These are phyloP conservation scores for Caenorhabditis imperialis DNA, from an alignment of 2,888 invertebrate genomes.

Conservation along the genomic window DNA sequence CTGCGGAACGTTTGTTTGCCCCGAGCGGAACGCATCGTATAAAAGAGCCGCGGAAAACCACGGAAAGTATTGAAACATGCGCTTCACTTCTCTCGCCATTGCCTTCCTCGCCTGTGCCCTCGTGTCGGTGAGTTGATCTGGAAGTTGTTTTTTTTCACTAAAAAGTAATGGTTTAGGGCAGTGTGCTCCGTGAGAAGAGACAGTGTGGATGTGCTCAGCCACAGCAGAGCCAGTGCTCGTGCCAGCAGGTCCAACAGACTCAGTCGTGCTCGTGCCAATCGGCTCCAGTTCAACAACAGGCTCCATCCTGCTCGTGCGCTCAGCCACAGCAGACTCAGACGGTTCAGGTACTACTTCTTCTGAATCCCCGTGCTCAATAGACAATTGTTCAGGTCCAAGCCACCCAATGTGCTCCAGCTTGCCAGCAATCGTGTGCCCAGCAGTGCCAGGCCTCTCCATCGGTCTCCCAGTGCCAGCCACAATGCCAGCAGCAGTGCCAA, in stretches of 20 bases:
- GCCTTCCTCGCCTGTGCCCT: no score
- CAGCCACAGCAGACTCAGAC: constrained; percentile 57
- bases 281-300: constrained; percentile 56
- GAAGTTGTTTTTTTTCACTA: no score
- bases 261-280: constrained; percentile 63
- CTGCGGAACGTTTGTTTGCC: no score
- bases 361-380: no score
- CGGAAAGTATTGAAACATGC: no score
- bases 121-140: no score
- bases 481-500: constrained; percentile 31
- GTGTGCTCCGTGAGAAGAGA: constrained; percentile 65
- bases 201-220: constrained; percentile 64
- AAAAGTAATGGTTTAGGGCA: constrained; percentile 45
- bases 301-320: constrained; percentile 58
- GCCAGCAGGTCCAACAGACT: constrained; percentile 55
- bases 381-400: constrained; percentile 15
- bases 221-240: constrained; percentile 58
- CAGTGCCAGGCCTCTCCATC: constrained; percentile 39
- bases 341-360: constrained; percentile 43
- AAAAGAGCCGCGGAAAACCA: no score
- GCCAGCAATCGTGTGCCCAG: constrained; percentile 51
- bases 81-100: no score
- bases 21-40: no score
- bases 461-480: constrained; percentile 39
- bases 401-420: constrained; percentile 43